Evolutionary conservation across 2,888 invertebrate species (phyloP), one percentile per base, ranked within the genome.

Genomic region (Parnassius apollo): DNA sequence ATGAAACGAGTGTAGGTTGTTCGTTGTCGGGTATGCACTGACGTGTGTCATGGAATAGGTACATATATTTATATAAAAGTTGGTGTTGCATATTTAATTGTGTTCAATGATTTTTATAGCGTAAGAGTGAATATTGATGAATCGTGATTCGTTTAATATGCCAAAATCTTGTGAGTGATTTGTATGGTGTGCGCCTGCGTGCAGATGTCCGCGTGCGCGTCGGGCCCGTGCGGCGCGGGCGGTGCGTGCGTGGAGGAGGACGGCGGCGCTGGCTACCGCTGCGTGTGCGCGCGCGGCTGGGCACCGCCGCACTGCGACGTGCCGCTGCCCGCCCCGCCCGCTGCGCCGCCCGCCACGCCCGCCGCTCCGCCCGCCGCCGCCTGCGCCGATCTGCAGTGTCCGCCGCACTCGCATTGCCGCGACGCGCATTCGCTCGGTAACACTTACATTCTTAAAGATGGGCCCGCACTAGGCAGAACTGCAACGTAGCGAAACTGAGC

Each of bases 181-280:
- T 86, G 79, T 2, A 25, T 10, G 44, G 44, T 50, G 12, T 13
- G 25, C 22, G 42, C 10, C 11, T 46, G 11, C 22, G 42, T n/a
- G 65, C 72, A 88, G 86, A 81, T 85, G 84, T 86, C 95, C 1
- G 95, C 95, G 9, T 96, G 96, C 75, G 85, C 90, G 73, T 94
- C 93, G 50, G 93, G 92, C 59, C 94, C 95, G 62, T 98, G 98
- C 85, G 92, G 93, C 70, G 96, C 96, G 85, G 94, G 94, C 65
- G 97, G 96, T 55, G 93, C 89, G 44, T 98, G 98, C 81, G 88
- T 92, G 59, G 95, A 95, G 79, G 88, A 88, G 80, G 74, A 74
- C 66, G 82, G 78, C 67, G 88, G 84, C 65, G 74, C 78, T 11
- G 87, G 84, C 35, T 89, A 87, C 86, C 88, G 93, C 66, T 98